Base-by-base conservation (phyloP, 2,888 invertebrate species). In the Ypsolopha scabrella region DNA sequence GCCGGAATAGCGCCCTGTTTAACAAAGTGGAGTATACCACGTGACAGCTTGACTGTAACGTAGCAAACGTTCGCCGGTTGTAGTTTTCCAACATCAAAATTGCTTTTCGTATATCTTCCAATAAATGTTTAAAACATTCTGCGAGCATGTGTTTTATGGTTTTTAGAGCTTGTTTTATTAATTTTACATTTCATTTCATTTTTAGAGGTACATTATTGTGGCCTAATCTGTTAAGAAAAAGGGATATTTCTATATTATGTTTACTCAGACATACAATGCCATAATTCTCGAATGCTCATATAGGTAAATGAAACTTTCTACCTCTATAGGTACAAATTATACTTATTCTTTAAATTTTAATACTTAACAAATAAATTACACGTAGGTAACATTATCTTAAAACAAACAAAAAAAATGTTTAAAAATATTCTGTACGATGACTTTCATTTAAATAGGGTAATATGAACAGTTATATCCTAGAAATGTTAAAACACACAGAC, bases 91-190 rank as follows among this genome's bases (percentile, higher is more conserved):
- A 73, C 75, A 79, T 76, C 75, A 76, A 80, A 80, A 82, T 80
- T 79, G 80, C 75, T 79, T 80, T 76, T 70, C 72, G 79, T 79
- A 75, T 79, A 76, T 75, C 78, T 77, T 70, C 74, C 35, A 77
- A 79, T 78, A 81, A 80, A 81, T 80, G 77, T 81, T 81, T 80
- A 75, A 81, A 81, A 76, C 75, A 80, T 75, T 61, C 69, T 63
- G 76, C 75, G 76, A 85, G 81, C 83, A 83, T 83, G 83, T 85
- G 80, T 82, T 82, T 82, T 82, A 85, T 83, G 67, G 72, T 62
- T 72, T 76, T 77, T 74, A 82, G 74, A 69, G 77, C 73, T 76
- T 81, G 80, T 80, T 82, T 72, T 79, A 80, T 81, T 79, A 77
- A 75, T 78, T 74, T 74, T 67, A 72, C 68, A 63, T 70, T 65